phyloP scores from a whole-genome alignment of 2,113 vertebrate genomes.

The Phylloscopus whistleri region DNA sequence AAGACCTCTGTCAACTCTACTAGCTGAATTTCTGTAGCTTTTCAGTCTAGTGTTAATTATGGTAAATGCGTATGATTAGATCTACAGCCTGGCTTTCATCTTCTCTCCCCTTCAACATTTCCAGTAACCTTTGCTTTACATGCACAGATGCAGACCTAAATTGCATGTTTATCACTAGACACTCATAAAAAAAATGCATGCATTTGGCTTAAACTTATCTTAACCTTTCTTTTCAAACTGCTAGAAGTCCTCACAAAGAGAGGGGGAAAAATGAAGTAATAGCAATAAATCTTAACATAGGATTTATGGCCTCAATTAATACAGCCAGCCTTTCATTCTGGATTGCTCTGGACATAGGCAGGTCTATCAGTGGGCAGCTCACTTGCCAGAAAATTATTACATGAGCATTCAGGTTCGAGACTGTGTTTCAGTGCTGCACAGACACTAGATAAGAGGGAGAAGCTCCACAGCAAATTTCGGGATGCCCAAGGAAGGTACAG shows the following conservation, averaged over 20 bases:
- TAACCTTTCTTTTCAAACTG: neutral
- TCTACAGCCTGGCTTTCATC: neutral
- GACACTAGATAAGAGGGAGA: neutral
- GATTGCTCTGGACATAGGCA: neutral
- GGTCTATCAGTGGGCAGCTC: neutral
- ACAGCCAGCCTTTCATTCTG: neutral
- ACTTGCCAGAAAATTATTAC: neutral
- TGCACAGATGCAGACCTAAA: neutral
- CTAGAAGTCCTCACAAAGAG: neutral
- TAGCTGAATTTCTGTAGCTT: neutral
- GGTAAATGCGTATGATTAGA: neutral
- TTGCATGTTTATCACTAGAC: neutral
- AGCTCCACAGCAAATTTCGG: neutral
- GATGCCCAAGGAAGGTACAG: neutral
- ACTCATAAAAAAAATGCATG: neutral
- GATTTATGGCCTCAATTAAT: neutral
- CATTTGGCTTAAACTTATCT: neutral
- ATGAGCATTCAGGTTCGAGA: neutral
- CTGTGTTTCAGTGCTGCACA: neutral
- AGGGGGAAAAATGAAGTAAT: rapidly evolving
- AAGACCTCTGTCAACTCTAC: neutral
- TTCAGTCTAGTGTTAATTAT: neutral
- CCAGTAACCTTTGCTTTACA: neutral
- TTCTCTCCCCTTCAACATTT: neutral
- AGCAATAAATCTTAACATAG: neutral